Conservation (phyloP, 2,113 vertebrate genomes). For the Macroglossus sobrinus region DNA sequence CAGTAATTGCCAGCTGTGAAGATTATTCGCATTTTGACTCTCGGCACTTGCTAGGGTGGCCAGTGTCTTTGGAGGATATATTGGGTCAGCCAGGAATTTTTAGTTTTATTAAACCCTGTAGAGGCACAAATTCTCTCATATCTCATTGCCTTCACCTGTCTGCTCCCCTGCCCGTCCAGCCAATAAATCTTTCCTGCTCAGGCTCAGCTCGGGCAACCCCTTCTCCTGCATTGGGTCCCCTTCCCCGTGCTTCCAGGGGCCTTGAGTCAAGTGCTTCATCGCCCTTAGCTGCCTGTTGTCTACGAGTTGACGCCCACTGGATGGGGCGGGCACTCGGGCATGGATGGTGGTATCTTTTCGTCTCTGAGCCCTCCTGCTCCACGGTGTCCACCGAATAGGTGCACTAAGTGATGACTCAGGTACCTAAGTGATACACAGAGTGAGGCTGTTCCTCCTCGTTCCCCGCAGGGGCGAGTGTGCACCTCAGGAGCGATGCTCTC, state of each 20-base stretch:
- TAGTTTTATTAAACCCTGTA: not conserved
- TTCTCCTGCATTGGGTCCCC: accelerated
- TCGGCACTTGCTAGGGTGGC: not conserved
- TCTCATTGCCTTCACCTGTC: not conserved
- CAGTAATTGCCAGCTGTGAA: not conserved
- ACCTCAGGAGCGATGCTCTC: not conserved
- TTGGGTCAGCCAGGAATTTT: not conserved
- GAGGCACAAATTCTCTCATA: accelerated
- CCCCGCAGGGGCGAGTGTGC: accelerated
- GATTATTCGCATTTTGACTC: not conserved
- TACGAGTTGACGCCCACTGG: not conserved
- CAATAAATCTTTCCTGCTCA: not conserved
- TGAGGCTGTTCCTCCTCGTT: not conserved
- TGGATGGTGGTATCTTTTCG: accelerated
- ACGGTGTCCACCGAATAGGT: accelerated
- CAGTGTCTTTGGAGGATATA: not conserved
- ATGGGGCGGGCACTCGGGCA: accelerated
- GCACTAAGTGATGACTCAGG: accelerated
- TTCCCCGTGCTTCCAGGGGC: not conserved
- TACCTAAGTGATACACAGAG: not conserved
- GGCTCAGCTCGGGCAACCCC: not conserved
- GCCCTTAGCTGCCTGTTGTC: not conserved
- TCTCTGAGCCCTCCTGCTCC: not conserved
- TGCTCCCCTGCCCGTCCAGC: not conserved
- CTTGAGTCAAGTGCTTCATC: not conserved